Evolutionary conservation across 2,113 vertebrate genomes (phyloP).

Genomic region (Edolisoma coerulescens): DNA sequence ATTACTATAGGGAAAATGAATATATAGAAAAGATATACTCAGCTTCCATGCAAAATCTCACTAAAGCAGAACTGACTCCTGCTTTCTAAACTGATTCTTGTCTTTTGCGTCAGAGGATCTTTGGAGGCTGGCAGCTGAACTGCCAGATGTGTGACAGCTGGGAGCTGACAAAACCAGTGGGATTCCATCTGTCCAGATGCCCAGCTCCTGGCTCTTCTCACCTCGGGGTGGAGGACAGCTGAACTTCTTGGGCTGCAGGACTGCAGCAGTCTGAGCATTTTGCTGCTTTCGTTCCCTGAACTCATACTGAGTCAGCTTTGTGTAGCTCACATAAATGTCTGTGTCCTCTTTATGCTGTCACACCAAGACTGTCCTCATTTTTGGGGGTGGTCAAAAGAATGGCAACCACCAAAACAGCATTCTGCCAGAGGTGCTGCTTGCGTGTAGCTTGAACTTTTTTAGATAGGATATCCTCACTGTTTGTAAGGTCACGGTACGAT

Average conservation of each 20-base stretch:
- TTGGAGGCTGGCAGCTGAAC: not conserved
- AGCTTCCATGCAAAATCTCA: not conserved
- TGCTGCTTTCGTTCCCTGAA: not conserved
- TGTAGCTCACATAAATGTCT: not conserved
- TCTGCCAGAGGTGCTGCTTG: not conserved
- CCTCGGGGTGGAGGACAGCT: not conserved
- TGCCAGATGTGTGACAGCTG: not conserved
- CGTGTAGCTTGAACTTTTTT: not conserved
- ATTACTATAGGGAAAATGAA: not conserved
- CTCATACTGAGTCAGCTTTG: not conserved
- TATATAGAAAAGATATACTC: not conserved
- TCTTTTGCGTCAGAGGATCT: not conserved
- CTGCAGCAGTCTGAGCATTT: not conserved
- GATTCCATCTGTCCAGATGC: not conserved
- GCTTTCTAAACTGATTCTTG: not conserved
- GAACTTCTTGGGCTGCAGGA: not conserved
- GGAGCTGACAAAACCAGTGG: not conserved
- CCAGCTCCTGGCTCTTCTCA: not conserved
- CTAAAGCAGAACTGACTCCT: not conserved
- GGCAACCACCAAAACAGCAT: not conserved
- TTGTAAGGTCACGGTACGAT: accelerated
- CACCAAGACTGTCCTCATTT: not conserved
- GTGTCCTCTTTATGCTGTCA: not conserved
- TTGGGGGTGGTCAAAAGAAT: accelerated
- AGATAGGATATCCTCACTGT: not conserved